phyloP scores from a whole-genome alignment of 1,140 invertebrate genomes.

The Cephus cinctus region DNA sequence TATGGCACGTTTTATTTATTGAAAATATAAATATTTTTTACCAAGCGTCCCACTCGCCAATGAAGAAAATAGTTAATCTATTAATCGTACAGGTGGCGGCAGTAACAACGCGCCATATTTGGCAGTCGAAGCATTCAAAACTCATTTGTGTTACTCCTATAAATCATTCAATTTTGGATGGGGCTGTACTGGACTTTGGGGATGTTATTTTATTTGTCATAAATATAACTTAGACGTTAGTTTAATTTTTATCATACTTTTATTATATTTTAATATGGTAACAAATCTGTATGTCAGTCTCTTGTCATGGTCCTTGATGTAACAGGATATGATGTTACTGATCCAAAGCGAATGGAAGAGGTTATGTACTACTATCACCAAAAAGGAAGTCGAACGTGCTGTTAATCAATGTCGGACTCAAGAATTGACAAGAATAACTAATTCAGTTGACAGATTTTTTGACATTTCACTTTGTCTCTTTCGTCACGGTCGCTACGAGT shows the following conservation, averaged over 20 bases:
- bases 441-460: conserved; percentile 26
- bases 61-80: too few relatives aligned
- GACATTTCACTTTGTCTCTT: conserved; percentile 24
- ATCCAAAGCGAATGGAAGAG: conserved; percentile 48
- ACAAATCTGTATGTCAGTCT: not conserved
- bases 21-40: too few relatives aligned
- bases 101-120: conserved; percentile 33
- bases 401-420: conserved; percentile 44
- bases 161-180: conserved; percentile 49
- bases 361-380: conserved; percentile 40
- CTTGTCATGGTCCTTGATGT: not conserved
- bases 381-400: conserved; percentile 45
- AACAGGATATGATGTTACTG: conserved; percentile 38
- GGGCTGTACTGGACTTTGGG: conserved; percentile 50
- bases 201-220: conserved; percentile 43
- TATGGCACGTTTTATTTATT: conserved; percentile 16
- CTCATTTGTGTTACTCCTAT: conserved; percentile 41
- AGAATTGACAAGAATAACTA: conserved; percentile 21
- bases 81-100: conserved; percentile 35
- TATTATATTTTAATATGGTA: not conserved
- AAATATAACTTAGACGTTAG: conserved; percentile 31
- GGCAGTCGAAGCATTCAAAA: conserved; percentile 35
- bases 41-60: too few relatives aligned
- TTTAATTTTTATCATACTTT: not conserved
- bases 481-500: conserved; percentile 22